Evolutionary conservation across 2,888 invertebrate genomes (phyloP).

Genomic region (Cryptus armator): DNA sequence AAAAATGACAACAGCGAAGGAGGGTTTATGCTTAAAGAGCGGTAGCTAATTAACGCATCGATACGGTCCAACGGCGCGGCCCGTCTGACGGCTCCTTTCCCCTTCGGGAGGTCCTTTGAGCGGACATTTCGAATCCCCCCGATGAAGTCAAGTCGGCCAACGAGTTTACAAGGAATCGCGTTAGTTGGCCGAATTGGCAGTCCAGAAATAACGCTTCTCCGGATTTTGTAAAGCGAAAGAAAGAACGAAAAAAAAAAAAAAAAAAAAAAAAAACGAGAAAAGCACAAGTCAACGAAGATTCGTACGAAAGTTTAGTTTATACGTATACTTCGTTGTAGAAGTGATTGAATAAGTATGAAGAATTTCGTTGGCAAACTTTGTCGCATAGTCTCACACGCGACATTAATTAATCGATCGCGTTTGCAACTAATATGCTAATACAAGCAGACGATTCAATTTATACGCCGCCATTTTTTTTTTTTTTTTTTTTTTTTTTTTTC

Average conservation of each 20-base stretch:
- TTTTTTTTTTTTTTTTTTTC: conserved; percentile 9
- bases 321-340: background rate
- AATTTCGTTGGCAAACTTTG: background rate
- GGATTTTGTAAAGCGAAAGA: conserved; percentile 60
- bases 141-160: conserved; percentile 48
- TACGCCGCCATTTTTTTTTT: background rate
- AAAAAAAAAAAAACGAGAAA: conserved; percentile 2
- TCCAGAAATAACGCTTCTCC: conserved; percentile 73
- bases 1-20: conserved; percentile 58
- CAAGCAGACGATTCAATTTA: background rate
- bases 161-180: conserved; percentile 67
- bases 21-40: conserved; percentile 62
- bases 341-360: background rate
- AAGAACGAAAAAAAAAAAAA: conserved; percentile 18
- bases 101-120: conserved; percentile 71
- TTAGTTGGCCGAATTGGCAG: conserved; percentile 64
- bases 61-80: conserved; percentile 78
- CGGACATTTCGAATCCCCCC: conserved; percentile 75
- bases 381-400: background rate
- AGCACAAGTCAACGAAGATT: background rate
- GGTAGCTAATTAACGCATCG: conserved; percentile 80
- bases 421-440: background rate
- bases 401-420: background rate
- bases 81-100: conserved; percentile 71
- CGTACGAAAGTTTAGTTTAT: background rate